Conservation (phyloP, 2,113 vertebrate species). For the Bucco capensis region DNA sequence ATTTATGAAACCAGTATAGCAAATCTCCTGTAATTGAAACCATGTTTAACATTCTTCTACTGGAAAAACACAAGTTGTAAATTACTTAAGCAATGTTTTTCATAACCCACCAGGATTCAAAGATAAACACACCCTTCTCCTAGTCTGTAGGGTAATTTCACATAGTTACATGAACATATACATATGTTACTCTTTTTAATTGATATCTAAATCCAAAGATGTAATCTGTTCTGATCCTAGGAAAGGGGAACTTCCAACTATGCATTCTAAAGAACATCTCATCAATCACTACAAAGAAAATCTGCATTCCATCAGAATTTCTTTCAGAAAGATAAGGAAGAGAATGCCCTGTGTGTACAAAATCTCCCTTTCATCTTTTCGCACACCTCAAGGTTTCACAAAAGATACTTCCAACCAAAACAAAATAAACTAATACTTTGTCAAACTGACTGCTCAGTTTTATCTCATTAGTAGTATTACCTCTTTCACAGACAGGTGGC, state of each 20-base stretch:
- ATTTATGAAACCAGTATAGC: neutral
- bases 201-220: neutral
- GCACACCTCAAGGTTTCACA: neutral
- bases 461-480: neutral
- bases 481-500: neutral
- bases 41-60: neutral
- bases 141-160: neutral
- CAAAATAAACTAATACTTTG: neutral
- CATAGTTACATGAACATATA: rapidly evolving
- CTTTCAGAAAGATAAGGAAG: neutral
- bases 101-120: neutral
- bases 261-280: neutral
- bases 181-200: neutral
- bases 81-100: neutral
- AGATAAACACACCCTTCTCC: neutral
- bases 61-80: neutral
- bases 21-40: neutral
- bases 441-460: neutral
- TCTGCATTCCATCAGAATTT: neutral
- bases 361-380: neutral
- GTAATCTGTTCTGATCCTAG: neutral
- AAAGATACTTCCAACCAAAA: neutral
- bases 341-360: neutral
- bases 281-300: neutral
- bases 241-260: neutral